phyloP scores from a whole-genome alignment of 2,113 vertebrate species.

The Hippocampus guttulatus region DNA sequence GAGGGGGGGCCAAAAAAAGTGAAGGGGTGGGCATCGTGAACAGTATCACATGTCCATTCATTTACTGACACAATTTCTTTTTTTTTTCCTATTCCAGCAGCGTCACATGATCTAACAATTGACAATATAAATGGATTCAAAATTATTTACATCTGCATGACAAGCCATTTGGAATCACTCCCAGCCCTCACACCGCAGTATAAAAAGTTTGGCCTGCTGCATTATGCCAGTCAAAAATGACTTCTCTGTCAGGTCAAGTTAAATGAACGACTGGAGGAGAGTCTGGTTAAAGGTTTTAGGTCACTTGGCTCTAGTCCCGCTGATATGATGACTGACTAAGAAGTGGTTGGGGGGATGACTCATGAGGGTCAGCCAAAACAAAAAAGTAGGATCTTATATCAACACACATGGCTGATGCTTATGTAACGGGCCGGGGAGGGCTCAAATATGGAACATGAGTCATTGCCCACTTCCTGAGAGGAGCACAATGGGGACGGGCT shows the following conservation, averaged over 20 bases:
- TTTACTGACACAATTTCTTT: too few relatives aligned
- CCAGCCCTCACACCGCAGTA: not conserved
- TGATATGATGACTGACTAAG: not conserved
- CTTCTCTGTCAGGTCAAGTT: conserved; percentile 5
- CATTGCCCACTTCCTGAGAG: conserved; percentile 3
- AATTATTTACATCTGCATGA: too few relatives aligned
- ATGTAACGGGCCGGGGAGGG: conserved; percentile 34
- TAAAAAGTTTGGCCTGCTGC: not conserved
- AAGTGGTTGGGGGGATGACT: not conserved
- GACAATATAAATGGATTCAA: too few relatives aligned
- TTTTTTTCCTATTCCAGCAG: too few relatives aligned
- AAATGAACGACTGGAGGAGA: conserved; percentile 10
- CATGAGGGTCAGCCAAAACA: conserved; percentile 7
- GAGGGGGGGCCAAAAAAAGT: too few relatives aligned
- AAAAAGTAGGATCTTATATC: conserved; percentile 14
- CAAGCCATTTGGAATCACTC: too few relatives aligned
- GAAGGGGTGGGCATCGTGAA: too few relatives aligned
- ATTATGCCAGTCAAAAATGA: conserved; percentile 16
- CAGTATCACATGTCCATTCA: too few relatives aligned
- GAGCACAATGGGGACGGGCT: not conserved
- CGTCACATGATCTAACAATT: too few relatives aligned
- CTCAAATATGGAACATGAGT: conserved; percentile 36
- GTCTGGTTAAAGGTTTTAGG: not conserved
- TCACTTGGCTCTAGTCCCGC: conserved; percentile 11
- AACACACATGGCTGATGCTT: conserved; percentile 37